Evolutionary conservation across 2,113 vertebrate species (phyloP).

Genomic region (Pelusios castaneus): DNA sequence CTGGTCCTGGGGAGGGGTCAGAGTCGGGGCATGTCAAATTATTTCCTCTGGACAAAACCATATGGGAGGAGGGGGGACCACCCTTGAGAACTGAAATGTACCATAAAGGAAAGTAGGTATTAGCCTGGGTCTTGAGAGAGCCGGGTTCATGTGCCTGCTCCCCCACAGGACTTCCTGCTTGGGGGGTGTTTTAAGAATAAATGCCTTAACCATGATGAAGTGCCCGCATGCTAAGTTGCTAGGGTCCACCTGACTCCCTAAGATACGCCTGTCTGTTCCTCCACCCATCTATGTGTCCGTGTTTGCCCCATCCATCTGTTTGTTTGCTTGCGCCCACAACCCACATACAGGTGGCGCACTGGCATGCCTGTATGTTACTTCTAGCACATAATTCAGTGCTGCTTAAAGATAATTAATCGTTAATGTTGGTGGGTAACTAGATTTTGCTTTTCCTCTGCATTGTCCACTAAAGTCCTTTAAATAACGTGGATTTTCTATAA

Average conservation of each 20-base stretch:
- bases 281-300: neutral
- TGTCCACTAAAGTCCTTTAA: neutral
- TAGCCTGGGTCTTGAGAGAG: neutral
- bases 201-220: neutral
- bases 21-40: neutral
- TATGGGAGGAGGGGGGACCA: too few species aligned
- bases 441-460: too few species aligned
- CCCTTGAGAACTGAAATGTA: too few species aligned
- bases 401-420: too few species aligned
- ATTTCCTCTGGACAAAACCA: neutral
- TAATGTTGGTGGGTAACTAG: too few species aligned
- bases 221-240: neutral
- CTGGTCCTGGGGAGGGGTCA: neutral
- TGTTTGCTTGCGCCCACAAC: neutral
- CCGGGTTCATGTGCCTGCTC: too few species aligned
- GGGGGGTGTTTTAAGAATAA: neutral
- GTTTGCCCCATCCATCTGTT: neutral
- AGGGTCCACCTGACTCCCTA: neutral
- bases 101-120: too few species aligned
- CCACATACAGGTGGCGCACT: neutral
- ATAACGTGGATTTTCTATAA: neutral
- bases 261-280: neutral
- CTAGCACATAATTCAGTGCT: too few species aligned
- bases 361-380: neutral
- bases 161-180: too few species aligned